phyloP scores from a whole-genome alignment of 2,888 invertebrate genomes.

The Rhingia rostrata region DNA sequence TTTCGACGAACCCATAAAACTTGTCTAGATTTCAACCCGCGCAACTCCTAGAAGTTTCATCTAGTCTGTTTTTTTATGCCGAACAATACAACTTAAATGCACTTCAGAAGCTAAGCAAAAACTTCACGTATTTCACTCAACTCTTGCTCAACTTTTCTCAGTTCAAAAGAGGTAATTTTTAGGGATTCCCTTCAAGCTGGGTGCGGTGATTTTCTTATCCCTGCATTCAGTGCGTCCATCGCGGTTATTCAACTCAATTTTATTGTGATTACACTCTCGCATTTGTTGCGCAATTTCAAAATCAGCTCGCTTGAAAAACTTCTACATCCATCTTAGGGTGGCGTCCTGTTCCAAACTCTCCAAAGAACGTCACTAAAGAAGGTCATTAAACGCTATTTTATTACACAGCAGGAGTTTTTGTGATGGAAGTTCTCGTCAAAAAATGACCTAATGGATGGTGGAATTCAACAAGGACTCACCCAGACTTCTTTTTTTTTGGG shows the following conservation, averaged over 20 bases:
- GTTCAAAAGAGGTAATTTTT: slow-evolving; percentile 57
- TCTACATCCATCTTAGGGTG: background rate
- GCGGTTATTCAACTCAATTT: slow-evolving; percentile 71
- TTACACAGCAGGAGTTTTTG: slow-evolving; percentile 8
- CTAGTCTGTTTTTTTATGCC: too few species aligned
- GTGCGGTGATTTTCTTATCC: slow-evolving; percentile 4
- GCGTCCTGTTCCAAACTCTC: slow-evolving; percentile 19
- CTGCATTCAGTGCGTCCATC: slow-evolving; percentile 18
- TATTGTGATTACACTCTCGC: slow-evolving; percentile 67
- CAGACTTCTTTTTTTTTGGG: slow-evolving; percentile 1
- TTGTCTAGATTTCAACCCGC: too few species aligned
- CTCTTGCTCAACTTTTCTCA: slow-evolving; percentile 27
- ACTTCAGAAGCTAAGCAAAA: slow-evolving; percentile 19
- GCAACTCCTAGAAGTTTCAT: too few species aligned
- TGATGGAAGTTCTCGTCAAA: slow-evolving; percentile 20
- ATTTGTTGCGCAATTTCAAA: slow-evolving; percentile 70
- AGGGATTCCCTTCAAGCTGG: slow-evolving; percentile 8
- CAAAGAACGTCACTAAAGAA: slow-evolving; percentile 28
- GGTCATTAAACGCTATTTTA: slow-evolving; percentile 65
- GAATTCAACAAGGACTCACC: slow-evolving; percentile 6
- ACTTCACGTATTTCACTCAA: slow-evolving; percentile 17
- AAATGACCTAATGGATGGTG: background rate
- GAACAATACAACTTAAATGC: slow-evolving; percentile 59
- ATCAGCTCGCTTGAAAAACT: slow-evolving; percentile 44
- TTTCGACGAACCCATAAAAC: too few species aligned